Percentiles rank a stretch among this genome's conserved stretches.
These are phyloP conservation scores for Fregetta grallaria DNA, from an alignment of 2,113 vertebrate genomes.

Conservation along the genomic window DNA sequence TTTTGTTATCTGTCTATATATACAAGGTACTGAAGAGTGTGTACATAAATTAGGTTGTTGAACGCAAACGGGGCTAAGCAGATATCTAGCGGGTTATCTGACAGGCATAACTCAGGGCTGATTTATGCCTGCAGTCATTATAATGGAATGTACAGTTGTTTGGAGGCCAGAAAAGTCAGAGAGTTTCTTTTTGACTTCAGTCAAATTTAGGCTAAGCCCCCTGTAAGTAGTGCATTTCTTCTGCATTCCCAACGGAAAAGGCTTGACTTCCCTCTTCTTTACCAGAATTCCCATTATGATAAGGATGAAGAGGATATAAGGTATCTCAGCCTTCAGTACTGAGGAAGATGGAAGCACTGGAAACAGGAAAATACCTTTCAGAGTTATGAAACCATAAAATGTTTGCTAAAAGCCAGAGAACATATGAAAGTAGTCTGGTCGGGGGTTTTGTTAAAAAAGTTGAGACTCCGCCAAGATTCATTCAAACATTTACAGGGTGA, in stretches of 20 bases:
- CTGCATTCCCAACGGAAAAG: not conserved
- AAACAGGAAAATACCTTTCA: not conserved
- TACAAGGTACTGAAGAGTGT: not conserved
- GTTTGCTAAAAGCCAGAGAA: not conserved
- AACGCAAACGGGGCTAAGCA: not conserved
- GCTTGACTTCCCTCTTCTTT: not conserved
- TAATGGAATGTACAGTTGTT: slow-evolving; percentile 37
- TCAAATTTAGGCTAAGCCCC: not conserved
- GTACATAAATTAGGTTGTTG: slow-evolving; percentile 28
- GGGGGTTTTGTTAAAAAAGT: not conserved
- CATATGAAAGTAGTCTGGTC: not conserved
- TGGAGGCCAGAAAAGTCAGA: not conserved
- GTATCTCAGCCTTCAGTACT: not conserved
- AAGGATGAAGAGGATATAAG: not conserved
- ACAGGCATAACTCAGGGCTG: not conserved
- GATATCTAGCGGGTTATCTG: slow-evolving; percentile 19
- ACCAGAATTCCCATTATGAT: not conserved
- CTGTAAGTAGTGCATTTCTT: not conserved
- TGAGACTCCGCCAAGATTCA: not conserved
- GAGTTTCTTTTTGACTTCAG: slow-evolving; percentile 1
- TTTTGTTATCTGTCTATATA: not conserved
- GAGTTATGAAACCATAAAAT: not conserved
- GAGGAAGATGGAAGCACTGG: not conserved
- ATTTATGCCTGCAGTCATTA: slow-evolving; percentile 29
- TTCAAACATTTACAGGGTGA: not conserved